Percentiles rank a stretch among this genome's conserved stretches.
Conservation (phyloP, 1,140 invertebrate species). For the Ectropis grisescens region DNA sequence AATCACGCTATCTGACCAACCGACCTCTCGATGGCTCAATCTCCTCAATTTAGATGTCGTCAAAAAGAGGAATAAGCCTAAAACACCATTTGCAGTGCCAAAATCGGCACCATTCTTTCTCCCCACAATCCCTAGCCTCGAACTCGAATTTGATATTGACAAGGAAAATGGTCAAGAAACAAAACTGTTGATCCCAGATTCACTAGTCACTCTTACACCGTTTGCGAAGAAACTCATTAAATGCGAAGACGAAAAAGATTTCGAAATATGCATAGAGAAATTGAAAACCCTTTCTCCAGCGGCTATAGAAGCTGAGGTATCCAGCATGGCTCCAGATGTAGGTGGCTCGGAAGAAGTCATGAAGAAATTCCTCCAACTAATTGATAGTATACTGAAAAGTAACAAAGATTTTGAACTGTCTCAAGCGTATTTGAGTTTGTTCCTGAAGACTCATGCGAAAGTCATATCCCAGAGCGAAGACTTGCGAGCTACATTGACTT, state of each 20-base stretch:
- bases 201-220: conserved; percentile 74
- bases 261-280: conserved; percentile 74
- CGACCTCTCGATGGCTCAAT: conserved; percentile 94
- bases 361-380: conserved; percentile 84
- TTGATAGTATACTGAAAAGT: conserved; percentile 79
- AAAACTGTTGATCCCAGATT: conserved; percentile 69
- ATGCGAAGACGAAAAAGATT: conserved; percentile 59
- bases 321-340: conserved; percentile 79
- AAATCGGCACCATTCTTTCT: conserved; percentile 96
- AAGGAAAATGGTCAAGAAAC: conserved; percentile 54
- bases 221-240: conserved; percentile 76
- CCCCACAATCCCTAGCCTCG: conserved; percentile 88
- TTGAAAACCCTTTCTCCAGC: conserved; percentile 89
- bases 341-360: conserved; percentile 79
- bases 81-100: conserved; percentile 82
- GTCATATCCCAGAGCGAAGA: conserved; percentile 71
- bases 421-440: conserved; percentile 92
- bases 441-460: conserved; percentile 88
- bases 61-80: conserved; percentile 93
- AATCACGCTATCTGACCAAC: conserved; percentile 88
- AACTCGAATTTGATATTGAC: conserved; percentile 84
- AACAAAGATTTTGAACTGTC: conserved; percentile 93
- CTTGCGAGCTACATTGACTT: conserved; percentile 72
- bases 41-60: conserved; percentile 92
- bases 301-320: conserved; percentile 91